Base-by-base conservation (phyloP, 2,113 vertebrate species). In the Accipiter virgatus region DNA sequence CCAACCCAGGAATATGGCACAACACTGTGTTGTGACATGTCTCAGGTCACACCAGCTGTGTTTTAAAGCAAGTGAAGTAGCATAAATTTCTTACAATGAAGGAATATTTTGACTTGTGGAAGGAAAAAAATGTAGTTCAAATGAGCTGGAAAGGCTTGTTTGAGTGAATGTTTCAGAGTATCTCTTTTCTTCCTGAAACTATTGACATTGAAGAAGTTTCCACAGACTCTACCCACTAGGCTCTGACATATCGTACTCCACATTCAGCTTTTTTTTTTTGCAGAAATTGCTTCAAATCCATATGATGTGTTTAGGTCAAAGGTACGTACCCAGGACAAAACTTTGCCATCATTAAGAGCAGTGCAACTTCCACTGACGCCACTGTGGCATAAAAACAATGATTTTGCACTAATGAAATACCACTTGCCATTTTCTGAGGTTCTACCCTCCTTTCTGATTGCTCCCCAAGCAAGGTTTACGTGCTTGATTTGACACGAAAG, bases 181-280 rank as follows among this genome's bases (percentile, higher is more conserved):
- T 75, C 66, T 91, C 18, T 91, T 97, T 94, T 92, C 72, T 96
- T 95, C 94, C 84, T 93, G 91, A 93, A 93, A 86, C 86, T 94
- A 91, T 31, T 65, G 47, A 58, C 73, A 65, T 23, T 71, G 89
- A 95, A 92, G 74, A 86, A 62, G 61, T 94, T 93, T 93, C 80
- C 78, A 80, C 7, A 22, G 42, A 59, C 62, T 87, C 72, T 79
- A 53, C 62, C 53, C 55, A 36, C 29, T 72, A 50, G 68, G 42
- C 14, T n/a, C 77, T 75, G 53, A 88, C 56, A 58, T 3, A 40
- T 16, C 32, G 13, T 38, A 3, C 29, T 95, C 22, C 67, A 56
- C 58, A 59, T 73, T 53, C 29, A 56, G 2, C 71, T 70, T 87
- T 89, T 42, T 42, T 42, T 38, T 42, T 84, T 66, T 27, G 6